phyloP scores from a whole-genome alignment of 2,888 invertebrate genomes.

The Plebejus anna region DNA sequence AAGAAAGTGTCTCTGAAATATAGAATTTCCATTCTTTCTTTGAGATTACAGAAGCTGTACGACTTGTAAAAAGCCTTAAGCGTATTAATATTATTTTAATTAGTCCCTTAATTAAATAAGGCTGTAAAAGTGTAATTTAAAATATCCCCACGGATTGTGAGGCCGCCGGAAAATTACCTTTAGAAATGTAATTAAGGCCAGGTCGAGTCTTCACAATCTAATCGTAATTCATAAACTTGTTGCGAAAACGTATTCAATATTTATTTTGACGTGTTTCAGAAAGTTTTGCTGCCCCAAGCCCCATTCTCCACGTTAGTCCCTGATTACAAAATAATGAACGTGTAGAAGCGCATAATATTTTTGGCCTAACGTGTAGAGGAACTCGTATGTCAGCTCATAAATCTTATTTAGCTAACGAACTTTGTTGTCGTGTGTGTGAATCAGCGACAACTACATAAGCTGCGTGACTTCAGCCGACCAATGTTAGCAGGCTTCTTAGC shows the following conservation, averaged over 20 bases:
- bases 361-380: no score
- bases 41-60: background rate
- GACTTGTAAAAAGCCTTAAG: background rate
- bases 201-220: background rate
- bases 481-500: no score
- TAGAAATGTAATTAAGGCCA: conserved; percentile 21
- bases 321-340: no score
- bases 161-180: background rate
- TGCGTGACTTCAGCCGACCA: no score
- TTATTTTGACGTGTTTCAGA: background rate
- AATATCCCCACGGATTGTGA: conserved; percentile 4
- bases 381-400: no score
- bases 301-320: no score
- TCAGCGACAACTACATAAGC: no score
- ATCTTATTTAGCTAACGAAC: no score
- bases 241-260: background rate
- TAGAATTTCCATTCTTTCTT: background rate
- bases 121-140: background rate
- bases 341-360: no score
- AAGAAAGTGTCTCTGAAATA: no score
- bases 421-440: no score
- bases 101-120: background rate
- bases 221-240: conserved; percentile 4
- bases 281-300: background rate
- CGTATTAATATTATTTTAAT: conserved; percentile 4